Evolutionary conservation across 2,797 vertebrate species (phyloP).

Genomic region (Typhlichthys eigenmanni): DNA sequence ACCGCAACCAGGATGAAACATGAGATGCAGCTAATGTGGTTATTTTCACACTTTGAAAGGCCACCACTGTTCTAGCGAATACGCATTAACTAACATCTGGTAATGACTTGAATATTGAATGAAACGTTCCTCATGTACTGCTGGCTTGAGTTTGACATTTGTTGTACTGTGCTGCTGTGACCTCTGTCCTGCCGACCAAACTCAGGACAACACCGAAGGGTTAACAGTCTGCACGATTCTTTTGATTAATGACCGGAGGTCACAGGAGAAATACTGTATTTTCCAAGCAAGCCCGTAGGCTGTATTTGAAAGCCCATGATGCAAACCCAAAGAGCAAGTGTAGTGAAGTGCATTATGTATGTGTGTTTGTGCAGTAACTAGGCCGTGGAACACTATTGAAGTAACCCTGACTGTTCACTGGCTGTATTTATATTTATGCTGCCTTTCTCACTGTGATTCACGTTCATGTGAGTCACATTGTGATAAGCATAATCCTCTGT

Average conservation of each 20-base stretch:
- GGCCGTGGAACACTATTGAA: constrained; percentile 9
- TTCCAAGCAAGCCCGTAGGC: background rate
- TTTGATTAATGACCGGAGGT: background rate
- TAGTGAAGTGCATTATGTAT: background rate
- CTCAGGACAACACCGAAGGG: background rate
- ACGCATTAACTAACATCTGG: constrained; percentile 36
- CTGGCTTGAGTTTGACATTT: constrained; percentile 16
- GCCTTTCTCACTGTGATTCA: constrained; percentile 1
- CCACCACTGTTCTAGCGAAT: constrained; percentile 33
- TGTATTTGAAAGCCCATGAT: too few species aligned
- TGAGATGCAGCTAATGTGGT: constrained; percentile 44
- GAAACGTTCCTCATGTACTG: constrained; percentile 7
- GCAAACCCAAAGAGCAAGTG: background rate
- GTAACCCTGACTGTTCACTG: constrained; percentile 9
- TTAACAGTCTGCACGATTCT: constrained; percentile 6
- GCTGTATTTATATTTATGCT: constrained; percentile 1
- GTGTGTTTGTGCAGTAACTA: constrained; percentile 10
- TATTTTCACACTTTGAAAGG: constrained; percentile 42
- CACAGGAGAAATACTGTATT: background rate
- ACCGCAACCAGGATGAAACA: constrained; percentile 44
- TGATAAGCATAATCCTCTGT: constrained; percentile 12
- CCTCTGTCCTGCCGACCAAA: background rate
- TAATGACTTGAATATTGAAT: constrained; percentile 27
- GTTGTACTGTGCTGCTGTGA: constrained; percentile 11
- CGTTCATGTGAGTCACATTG: constrained; percentile 11